Base-by-base conservation (phyloP, 2,888 invertebrate species). In the Caenorhabditis japonica region DNA sequence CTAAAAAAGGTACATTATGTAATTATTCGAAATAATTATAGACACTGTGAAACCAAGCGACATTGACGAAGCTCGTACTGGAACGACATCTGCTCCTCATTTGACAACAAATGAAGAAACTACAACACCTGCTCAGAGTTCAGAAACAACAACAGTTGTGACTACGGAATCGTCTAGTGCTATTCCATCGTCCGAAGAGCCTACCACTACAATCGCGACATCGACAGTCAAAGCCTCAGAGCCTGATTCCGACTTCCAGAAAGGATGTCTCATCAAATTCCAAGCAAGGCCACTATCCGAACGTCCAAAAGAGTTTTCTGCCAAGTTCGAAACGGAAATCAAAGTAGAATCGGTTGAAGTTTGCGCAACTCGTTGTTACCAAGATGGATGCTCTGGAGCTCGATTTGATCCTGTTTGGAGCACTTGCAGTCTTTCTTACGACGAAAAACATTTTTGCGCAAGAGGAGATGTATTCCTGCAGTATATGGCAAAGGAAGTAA, bases 301-400 rank as follows among this genome's bases (percentile, higher is more conserved):
- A 12, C 55, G 81, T 41, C 81, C 83, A 4, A 75, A 52, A 27
- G 78, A 82, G 17, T 81, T 83, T 46, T 68, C 66, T 3, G 78
- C 83, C 1, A 71, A 66, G 8, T 82, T 83, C 19, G 83, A 83
- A 33, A 69, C 64, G 0, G 75, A 68, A 19, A 51, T 80, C 27
- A 75, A 75, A 36, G 74, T 79, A 19, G 75, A 71, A 10, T 78
- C 83, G 8, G 75, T 79, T 7, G 83, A 82, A 30, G 66, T 83
- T 15, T 83, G 83, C 58, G 83, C 83, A 1, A 79, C 79, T 49
- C 61, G 77, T 13, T 83, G 83, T 58, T 83, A 82, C 41, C 83
- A 83, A 74, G 83, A 84, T 23, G 84, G 84, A 0, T 84, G 84
- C 44, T 82, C 84, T 0, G 83, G 83, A 12, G 84, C 84, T 2